These are phyloP conservation scores for Cariama cristata DNA, from an alignment of 2,113 vertebrate species.

Conservation along the genomic window DNA sequence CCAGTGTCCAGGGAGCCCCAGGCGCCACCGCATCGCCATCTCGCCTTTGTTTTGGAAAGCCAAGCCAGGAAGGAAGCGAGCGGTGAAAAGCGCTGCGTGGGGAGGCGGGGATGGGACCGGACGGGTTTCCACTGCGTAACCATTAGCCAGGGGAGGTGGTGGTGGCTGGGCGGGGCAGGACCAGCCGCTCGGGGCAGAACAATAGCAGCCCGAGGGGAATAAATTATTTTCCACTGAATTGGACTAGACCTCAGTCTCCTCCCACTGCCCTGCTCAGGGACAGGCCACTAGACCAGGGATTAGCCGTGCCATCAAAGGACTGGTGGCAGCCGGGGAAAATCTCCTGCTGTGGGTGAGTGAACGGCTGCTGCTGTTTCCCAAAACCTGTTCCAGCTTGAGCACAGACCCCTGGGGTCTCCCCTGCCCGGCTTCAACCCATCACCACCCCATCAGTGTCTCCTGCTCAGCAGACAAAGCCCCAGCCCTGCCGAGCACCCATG, in stretches of 20 bases:
- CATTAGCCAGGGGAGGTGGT: neutral
- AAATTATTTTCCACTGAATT: constrained; percentile 1
- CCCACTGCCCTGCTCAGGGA: neutral
- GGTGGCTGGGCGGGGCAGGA: neutral
- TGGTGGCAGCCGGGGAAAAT: neutral
- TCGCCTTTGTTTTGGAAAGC: constrained; percentile 67
- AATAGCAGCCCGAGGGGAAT: neutral
- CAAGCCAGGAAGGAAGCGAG: constrained; percentile 60
- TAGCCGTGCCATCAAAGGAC: neutral
- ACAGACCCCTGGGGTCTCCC: neutral
- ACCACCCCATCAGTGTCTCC: fast-evolving
- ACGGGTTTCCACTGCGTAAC: neutral
- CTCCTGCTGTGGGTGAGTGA: neutral
- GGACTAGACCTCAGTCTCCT: neutral
- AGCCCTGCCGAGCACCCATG: fast-evolving
- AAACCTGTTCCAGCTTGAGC: neutral
- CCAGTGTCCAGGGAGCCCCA: constrained; percentile 4
- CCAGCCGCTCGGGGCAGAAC: constrained; percentile 21
- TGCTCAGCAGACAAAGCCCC: neutral
- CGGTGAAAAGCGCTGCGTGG: neutral
- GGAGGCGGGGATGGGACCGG: constrained; percentile 20
- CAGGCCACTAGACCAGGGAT: neutral
- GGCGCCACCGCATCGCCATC: neutral
- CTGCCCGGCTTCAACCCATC: neutral
- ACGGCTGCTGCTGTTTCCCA: fast-evolving